phyloP scores from a whole-genome alignment of 64 coral and sea anemone species.

The Stichodactyla helianthus region DNA sequence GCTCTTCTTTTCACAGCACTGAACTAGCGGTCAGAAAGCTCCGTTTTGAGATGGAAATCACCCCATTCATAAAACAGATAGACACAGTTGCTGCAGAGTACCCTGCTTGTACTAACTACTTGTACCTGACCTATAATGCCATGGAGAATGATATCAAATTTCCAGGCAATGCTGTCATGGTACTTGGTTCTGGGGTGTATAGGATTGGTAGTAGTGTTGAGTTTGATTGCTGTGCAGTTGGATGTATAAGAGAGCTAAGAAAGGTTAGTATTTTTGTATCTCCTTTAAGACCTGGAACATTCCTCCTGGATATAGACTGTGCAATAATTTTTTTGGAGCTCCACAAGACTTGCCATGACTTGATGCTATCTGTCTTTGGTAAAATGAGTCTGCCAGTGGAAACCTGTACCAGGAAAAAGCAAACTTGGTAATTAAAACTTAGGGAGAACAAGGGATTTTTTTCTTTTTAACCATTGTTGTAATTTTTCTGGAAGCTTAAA shows the following conservation, averaged over 20 bases:
- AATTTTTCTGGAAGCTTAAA: too few relatives aligned
- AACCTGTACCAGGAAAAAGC: too few relatives aligned
- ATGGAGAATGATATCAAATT: conserved; percentile 74
- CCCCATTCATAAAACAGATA: conserved; percentile 83
- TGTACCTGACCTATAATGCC: conserved; percentile 92
- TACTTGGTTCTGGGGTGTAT: conserved; percentile 97
- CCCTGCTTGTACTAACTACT: conserved; percentile 92
- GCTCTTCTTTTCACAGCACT: conserved; percentile 49
- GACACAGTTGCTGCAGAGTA: conserved; percentile 98
- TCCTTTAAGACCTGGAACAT: too few relatives aligned
- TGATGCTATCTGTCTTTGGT: too few relatives aligned
- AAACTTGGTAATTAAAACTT: too few relatives aligned
- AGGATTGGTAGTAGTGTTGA: conserved; percentile 98
- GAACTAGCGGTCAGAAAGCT: conserved; percentile 84
- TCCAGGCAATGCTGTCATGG: conserved; percentile 78
- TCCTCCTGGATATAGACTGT: too few relatives aligned
- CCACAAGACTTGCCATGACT: too few relatives aligned
- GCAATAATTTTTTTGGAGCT: too few relatives aligned
- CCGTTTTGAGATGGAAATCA: conserved; percentile 52
- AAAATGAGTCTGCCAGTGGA: too few relatives aligned
- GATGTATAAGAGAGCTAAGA: conserved; percentile 87
- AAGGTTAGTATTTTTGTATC: conserved; percentile 39
- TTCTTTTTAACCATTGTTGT: too few relatives aligned
- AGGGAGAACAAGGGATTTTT: too few relatives aligned
- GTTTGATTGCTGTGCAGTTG: conserved; percentile 99